Evolutionary conservation across 2,797 vertebrate species (phyloP).

Genomic region (Pipistrellus nathusii): DNA sequence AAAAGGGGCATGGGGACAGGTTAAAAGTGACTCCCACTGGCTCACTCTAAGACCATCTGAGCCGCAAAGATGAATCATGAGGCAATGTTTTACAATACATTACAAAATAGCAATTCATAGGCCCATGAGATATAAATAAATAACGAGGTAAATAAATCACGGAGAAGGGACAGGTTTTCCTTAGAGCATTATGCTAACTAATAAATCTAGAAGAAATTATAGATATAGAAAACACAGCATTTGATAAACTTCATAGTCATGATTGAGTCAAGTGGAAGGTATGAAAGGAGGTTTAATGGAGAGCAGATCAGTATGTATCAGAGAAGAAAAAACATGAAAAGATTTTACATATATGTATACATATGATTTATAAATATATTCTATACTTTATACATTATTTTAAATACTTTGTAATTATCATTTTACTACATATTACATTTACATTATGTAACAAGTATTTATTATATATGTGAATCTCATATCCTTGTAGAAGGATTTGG

Average conservation of each 20-base stretch:
- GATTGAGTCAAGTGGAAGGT: not conserved
- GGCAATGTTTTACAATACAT: not conserved
- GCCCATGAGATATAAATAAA: not conserved
- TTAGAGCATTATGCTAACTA: not conserved
- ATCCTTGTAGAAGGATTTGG: not conserved
- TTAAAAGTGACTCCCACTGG: not conserved
- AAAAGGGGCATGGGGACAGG: not conserved
- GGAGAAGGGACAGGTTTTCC: not conserved
- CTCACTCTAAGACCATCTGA: not conserved
- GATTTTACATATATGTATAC: not conserved
- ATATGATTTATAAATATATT: not conserved
- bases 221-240: not conserved
- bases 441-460: not conserved
- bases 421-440: not conserved
- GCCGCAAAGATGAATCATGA: not conserved
- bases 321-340: not conserved
- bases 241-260: not conserved
- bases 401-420: not conserved
- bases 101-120: slow-evolving; percentile 5
- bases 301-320: not conserved
- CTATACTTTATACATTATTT: not conserved
- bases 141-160: not conserved
- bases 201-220: not conserved
- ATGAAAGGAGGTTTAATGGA: not conserved
- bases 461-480: not conserved